Conservation (phyloP, 37 sponge, comb jelly and placozoan species). For the Cladorhizidae sp. region DNA sequence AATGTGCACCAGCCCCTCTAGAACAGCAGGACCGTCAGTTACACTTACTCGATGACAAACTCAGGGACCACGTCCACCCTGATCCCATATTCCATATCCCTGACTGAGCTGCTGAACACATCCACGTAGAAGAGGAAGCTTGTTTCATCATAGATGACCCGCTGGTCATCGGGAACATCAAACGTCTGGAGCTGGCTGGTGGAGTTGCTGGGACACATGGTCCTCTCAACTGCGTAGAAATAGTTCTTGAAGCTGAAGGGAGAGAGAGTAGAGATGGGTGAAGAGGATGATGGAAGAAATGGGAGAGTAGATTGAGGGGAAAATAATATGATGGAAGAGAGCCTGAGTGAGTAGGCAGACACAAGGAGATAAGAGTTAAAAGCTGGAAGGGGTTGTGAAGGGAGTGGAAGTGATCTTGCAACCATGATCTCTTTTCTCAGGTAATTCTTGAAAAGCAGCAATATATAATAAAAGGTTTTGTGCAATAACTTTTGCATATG, state of each 20-base stretch:
- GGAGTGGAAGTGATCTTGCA: no score
- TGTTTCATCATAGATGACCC: background rate
- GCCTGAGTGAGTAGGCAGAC: constrained; percentile 37
- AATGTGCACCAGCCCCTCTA: no score
- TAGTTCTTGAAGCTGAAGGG: background rate
- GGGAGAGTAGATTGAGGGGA: background rate
- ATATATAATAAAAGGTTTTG: no score
- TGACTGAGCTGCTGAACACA: constrained; percentile 39
- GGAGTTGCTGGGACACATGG: constrained; percentile 17
- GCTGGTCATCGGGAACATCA: no score
- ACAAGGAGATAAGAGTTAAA: background rate
- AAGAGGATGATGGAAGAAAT: constrained; percentile 1
- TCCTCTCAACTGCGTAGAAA: constrained; percentile 16
- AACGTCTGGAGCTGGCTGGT: no score
- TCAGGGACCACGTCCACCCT: constrained; percentile 21
- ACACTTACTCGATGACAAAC: constrained; percentile 26
- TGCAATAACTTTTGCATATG: no score
- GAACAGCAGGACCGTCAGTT: no score
- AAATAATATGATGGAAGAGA: background rate
- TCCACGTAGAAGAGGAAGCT: constrained; percentile 32
- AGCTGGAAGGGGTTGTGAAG: constrained; percentile 21
- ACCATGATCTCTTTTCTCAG: no score
- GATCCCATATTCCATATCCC: constrained; percentile 11
- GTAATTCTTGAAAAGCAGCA: no score
- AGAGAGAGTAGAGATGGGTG: background rate